Evolutionary conservation across 2,797 vertebrate species (phyloP), one percentile per base, ranked within the genome.

Genomic region (Hydrocynus forskahlii): DNA sequence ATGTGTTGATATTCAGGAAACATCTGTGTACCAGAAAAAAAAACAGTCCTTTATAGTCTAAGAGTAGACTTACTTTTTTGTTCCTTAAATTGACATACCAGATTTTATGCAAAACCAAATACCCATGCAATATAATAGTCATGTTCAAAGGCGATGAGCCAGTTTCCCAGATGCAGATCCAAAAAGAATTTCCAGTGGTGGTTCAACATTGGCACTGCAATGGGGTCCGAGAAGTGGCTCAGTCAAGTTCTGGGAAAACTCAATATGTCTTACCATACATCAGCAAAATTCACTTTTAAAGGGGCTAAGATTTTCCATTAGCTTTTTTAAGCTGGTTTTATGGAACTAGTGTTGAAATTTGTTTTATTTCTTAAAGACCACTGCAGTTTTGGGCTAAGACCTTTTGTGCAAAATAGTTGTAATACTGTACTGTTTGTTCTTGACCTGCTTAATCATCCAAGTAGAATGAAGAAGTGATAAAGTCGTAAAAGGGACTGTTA

Each of bases 81-180:
- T 29, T 29, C 57, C 8, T 59, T 59, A 59, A 9, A 3, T 48
- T 13, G 43, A 55, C 17, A 14, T 38, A 50, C n/a, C 55, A 50
- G 14, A 25, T 79, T 73, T 74, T n/a, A 67, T 73, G 38, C 16
- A 55, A 80, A 55, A 55, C 48, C 29, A 66, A 40, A 21, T 57
- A 48, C 13, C 54, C 43, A 7, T 68, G 19, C 1, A 80, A 35
- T 38, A 10, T 16, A 4, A 35, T 19, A 10, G 7, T 38, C 50
- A 52, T 35, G 8, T 35, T 35, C 13, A 35, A 54, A 5, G 10
- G n/a, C 10, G 38, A 19, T 35, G 14, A 43, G 29, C 29, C 29
- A 50, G 48, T 50, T 50, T 12, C 12, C 0, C 48, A 12, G 9
- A 14, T 14, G 8, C 48, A 12, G 48, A 50, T 50, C 7, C 5